Percentiles rank a stretch among this genome's conserved stretches.
Evolutionary conservation across 2,797 vertebrate genomes (phyloP).

Genomic region (Danio jaintianensis): DNA sequence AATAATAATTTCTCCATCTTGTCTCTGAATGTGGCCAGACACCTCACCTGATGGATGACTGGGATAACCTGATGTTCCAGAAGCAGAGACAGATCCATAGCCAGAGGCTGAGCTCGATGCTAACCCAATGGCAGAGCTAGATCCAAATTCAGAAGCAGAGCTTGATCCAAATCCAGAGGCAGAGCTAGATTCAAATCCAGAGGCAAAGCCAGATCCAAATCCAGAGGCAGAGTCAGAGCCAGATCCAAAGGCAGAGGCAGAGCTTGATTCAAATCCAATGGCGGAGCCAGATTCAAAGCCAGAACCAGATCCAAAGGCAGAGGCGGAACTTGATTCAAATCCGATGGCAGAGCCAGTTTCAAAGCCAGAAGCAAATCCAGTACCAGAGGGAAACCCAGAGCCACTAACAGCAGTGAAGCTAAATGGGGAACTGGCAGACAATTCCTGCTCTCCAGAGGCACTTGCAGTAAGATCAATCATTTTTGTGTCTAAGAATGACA

Average conservation of each 20-base stretch:
- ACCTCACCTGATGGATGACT: constrained; percentile 66
- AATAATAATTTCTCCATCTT: constrained; percentile 73
- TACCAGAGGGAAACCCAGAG: not conserved
- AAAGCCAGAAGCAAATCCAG: not conserved
- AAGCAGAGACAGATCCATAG: not conserved
- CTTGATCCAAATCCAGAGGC: not conserved
- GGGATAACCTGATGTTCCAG: constrained; percentile 72
- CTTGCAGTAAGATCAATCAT: constrained; percentile 76
- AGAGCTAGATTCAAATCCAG: not conserved
- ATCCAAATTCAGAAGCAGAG: not conserved
- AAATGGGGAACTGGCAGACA: constrained; percentile 78
- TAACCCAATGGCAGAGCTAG: not conserved
- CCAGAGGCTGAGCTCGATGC: not conserved
- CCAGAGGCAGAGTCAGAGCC: not conserved
- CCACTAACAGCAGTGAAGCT: constrained; percentile 77
- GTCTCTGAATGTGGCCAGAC: constrained; percentile 51
- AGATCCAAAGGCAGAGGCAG: not conserved
- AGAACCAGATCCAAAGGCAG: not conserved
- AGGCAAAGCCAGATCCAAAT: not conserved
- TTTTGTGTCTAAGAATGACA: constrained; percentile 78
- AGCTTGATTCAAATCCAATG: not conserved
- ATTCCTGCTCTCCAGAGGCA: constrained; percentile 78
- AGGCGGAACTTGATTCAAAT: not conserved
- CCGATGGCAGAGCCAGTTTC: not conserved
- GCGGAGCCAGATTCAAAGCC: not conserved